Percentiles rank a stretch among this genome's conserved stretches.
Conservation (phyloP, 2,113 vertebrate species). For the Sphyrna mokarran region DNA sequence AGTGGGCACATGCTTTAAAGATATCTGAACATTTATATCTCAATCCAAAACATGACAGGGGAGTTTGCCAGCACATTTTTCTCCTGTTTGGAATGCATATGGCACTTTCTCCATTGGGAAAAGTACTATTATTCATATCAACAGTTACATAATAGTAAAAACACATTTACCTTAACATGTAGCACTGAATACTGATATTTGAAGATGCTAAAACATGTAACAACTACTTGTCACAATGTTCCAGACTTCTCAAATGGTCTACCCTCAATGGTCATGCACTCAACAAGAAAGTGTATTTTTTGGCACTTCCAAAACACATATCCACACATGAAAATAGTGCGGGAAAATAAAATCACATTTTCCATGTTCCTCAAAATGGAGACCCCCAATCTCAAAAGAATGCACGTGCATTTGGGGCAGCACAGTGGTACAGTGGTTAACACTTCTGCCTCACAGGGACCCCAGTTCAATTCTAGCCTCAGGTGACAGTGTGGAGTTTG, state of each 20-base stretch:
- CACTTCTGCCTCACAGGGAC: too few species aligned
- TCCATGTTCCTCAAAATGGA: background rate
- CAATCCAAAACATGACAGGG: background rate
- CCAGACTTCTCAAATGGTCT: background rate
- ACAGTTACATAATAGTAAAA: background rate
- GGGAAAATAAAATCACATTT: background rate
- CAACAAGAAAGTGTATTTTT: background rate
- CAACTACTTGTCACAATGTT: background rate
- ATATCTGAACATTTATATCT: background rate
- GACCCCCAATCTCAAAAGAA: background rate
- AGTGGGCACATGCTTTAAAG: background rate
- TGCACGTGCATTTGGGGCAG: background rate
- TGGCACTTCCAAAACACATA: background rate
- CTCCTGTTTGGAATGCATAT: background rate
- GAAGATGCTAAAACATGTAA: background rate
- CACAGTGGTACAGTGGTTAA: too few species aligned
- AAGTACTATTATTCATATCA: background rate
- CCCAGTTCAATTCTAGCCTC: too few species aligned
- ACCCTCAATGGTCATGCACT: background rate
- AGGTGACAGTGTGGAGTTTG: too few species aligned
- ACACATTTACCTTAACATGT: background rate
- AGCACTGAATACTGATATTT: background rate
- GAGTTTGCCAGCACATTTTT: background rate
- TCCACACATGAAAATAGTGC: too few species aligned
- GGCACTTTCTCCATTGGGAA: background rate